A percentile compares a stretch with the other conserved stretches of the same genome.
Evolutionary conservation across 2,113 vertebrate species (phyloP).

Genomic region (Otus sunia): DNA sequence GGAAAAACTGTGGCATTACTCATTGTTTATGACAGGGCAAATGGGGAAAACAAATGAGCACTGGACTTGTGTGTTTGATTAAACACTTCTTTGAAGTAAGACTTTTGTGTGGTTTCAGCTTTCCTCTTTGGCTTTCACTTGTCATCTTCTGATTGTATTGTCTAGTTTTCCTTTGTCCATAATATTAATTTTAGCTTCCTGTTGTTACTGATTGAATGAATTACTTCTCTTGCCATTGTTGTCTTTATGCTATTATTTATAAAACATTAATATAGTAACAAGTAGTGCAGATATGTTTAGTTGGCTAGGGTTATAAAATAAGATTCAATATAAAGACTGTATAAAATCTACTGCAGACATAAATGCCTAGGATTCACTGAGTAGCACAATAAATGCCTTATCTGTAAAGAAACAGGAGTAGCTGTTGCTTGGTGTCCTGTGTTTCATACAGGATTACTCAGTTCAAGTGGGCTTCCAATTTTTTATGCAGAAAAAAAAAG

Average conservation of each 20-base stretch:
- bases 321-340: neutral
- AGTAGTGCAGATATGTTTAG: neutral
- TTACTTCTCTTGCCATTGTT: neutral
- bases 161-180: neutral
- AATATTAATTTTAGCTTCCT: neutral
- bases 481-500: neutral
- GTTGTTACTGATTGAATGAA: neutral
- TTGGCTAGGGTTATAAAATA: neutral
- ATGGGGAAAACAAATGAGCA: neutral
- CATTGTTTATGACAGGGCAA: neutral
- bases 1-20: neutral
- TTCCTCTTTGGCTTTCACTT: constrained; percentile 8
- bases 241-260: neutral
- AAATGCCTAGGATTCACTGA: neutral
- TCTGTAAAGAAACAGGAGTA: neutral
- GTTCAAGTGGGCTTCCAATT: neutral
- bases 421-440: neutral
- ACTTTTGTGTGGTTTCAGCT: neutral
- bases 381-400: neutral
- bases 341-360: neutral
- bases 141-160: neutral
- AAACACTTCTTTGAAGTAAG: neutral
- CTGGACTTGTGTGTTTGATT: neutral
- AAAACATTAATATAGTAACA: neutral
- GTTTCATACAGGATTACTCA: neutral